phyloP scores from a whole-genome alignment of 2,113 vertebrate species.

The Epinephelus fuscoguttatus region DNA sequence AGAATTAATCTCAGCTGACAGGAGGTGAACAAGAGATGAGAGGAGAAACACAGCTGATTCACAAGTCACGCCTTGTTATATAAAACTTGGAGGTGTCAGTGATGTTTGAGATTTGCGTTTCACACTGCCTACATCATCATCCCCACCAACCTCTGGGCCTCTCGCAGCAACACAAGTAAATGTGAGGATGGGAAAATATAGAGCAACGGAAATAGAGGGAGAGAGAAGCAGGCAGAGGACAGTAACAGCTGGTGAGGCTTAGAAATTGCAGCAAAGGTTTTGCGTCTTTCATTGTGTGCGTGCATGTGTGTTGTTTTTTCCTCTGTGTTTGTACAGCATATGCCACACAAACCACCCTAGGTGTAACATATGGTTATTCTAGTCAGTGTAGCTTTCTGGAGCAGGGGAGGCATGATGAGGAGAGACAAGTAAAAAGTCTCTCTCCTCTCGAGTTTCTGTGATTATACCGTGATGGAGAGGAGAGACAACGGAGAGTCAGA shows the following conservation, averaged over 20 bases:
- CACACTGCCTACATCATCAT: slow-evolving; percentile 40
- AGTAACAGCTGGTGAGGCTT: slow-evolving; percentile 62
- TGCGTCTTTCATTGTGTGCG: slow-evolving; percentile 26
- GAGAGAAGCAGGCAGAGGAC: slow-evolving; percentile 20
- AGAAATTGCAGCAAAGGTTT: slow-evolving; percentile 45
- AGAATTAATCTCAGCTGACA: background rate
- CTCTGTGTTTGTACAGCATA: slow-evolving; percentile 44
- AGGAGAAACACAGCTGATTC: background rate
- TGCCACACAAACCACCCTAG: slow-evolving; percentile 58
- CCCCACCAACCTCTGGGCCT: slow-evolving; percentile 44
- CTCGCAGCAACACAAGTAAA: slow-evolving; percentile 57
- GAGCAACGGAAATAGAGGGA: background rate
- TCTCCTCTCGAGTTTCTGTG: slow-evolving; percentile 6
- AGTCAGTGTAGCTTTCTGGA: slow-evolving; percentile 40
- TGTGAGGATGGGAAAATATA: slow-evolving; percentile 49
- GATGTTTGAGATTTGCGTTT: slow-evolving; percentile 30
- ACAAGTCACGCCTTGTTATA: background rate
- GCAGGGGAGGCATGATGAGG: slow-evolving; percentile 15
- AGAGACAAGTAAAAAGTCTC: slow-evolving; percentile 18
- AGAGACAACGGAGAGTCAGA: slow-evolving; percentile 25
- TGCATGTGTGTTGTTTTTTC: slow-evolving; percentile 26
- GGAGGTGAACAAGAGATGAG: background rate
- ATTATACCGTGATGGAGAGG: slow-evolving; percentile 30
- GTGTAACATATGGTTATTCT: slow-evolving; percentile 67
- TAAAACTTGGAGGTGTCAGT: slow-evolving; percentile 7